Evolutionary conservation across 2,888 invertebrate species (phyloP), one percentile per base, ranked within the genome.

Genomic region (Sialis fuliginosa): DNA sequence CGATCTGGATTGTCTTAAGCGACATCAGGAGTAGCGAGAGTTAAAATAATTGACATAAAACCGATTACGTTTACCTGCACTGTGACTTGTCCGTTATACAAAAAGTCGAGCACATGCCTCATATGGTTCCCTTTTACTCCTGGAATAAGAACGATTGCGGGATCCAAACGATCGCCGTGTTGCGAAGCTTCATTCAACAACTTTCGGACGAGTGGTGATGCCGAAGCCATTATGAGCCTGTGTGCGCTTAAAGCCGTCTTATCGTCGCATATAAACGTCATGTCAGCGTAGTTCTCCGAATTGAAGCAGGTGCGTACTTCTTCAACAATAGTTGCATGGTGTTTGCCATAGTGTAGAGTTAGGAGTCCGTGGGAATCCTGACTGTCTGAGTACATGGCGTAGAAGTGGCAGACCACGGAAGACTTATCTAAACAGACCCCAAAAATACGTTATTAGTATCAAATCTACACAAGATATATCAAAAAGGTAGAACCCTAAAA

Each of bases 311-410:
- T 83, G 62, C 83, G 82, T 64, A 88, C 84, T 73, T 88, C 88
- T 68, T 84, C 86, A 67, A 85, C 81, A 74, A 89, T 82, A 70
- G 87, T 87, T 71, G 86, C 86, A 74, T 85, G 86, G 75, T 88
- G 88, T 75, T 88, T 88, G 74, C 87, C 87, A 72, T 89, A 88
- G 71, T 88, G 87, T 71, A 89, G 79, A 65, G 88, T 88, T 72
- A 89, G 78, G 74, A 87, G 75, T 61, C 79, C 79, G 68, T 78
- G 77, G 65, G 75, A 56, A 54, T 65, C 65, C 59, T 63, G 62
- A 59, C 64, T 62, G 58, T 66, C 66, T 59, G 72, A 68, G 69
- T 70, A 72, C 71, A 72, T 72, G 67, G 69, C 65, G 64, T 58
- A 32, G 39, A 34, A 30, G n/a, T 12, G 12, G 9, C 12, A 13